phyloP scores from a whole-genome alignment of 2,113 vertebrate species.

The Stigmatopora nigra region DNA sequence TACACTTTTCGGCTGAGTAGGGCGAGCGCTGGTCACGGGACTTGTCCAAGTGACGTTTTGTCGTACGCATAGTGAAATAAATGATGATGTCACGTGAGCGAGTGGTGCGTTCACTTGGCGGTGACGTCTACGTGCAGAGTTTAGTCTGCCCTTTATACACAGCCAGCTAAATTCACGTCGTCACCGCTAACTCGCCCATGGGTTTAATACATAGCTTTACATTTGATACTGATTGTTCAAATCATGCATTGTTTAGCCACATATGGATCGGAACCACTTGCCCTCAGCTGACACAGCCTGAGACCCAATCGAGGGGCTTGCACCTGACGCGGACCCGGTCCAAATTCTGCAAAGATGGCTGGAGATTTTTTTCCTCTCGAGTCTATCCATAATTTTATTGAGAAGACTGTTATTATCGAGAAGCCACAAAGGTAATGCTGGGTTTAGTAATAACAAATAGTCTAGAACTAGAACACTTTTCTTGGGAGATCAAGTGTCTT shows the following conservation, averaged over 20 bases:
- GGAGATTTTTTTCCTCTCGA: background rate
- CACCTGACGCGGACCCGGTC: background rate
- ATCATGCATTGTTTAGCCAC: background rate
- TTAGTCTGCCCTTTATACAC: background rate
- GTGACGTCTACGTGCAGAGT: background rate
- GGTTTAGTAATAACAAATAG: background rate
- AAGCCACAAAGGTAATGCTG: background rate
- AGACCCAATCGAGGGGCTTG: background rate
- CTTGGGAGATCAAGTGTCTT: too few species aligned
- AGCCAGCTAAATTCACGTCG: background rate
- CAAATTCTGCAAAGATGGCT: background rate
- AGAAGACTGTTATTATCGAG: conserved; percentile 4
- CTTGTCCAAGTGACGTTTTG: background rate
- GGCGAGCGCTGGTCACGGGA: background rate
- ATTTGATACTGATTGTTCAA: background rate
- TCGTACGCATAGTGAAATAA: background rate
- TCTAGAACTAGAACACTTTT: too few species aligned
- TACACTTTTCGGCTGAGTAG: too few species aligned
- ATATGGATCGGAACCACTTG: conserved; percentile 1
- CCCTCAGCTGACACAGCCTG: background rate
- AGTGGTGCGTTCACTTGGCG: background rate
- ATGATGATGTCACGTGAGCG: background rate
- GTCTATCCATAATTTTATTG: conserved; percentile 9
- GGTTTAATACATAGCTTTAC: conserved; percentile 2
- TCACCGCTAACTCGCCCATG: background rate